phyloP scores from a whole-genome alignment of 2,888 invertebrate genomes.

The Oxyteleia sp. region DNA sequence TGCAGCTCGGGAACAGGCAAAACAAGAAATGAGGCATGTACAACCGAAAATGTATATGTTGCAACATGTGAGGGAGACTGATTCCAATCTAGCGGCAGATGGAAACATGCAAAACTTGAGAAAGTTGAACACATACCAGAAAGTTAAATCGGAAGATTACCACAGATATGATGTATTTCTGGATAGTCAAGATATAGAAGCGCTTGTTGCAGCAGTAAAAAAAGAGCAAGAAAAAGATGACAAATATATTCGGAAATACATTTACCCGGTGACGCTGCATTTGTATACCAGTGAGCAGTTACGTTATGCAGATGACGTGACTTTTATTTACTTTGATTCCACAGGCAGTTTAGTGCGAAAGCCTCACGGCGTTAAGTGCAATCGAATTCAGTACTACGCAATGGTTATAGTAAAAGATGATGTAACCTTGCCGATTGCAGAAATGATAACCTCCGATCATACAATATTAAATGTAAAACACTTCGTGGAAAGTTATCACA shows the following conservation, averaged over 20 bases:
- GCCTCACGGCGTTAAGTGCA: constrained; percentile 18
- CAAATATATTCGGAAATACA: constrained; percentile 2
- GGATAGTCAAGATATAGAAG: neutral
- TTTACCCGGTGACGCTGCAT: neutral
- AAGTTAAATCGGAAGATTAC: constrained; percentile 11
- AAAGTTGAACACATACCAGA: neutral
- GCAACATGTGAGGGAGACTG: neutral
- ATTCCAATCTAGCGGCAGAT: neutral
- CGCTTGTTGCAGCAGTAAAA: neutral
- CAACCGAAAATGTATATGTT: neutral
- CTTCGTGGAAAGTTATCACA: neutral
- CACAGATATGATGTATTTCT: neutral
- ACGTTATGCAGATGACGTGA: neutral
- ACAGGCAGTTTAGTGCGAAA: constrained; percentile 23
- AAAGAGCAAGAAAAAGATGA: neutral
- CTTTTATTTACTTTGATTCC: constrained; percentile 28
- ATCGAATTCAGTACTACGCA: constrained; percentile 8
- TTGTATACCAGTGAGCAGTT: neutral
- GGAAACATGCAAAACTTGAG: constrained; percentile 7
- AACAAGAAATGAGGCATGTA: neutral
- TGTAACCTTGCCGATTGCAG: neutral
- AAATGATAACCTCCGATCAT: constrained; percentile 7
- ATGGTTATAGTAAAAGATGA: constrained; percentile 1
- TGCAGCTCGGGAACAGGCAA: neutral
- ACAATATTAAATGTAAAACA: neutral